Conservation (phyloP, 2,888 invertebrate genomes). For the Eristalinus sepulchralis region DNA sequence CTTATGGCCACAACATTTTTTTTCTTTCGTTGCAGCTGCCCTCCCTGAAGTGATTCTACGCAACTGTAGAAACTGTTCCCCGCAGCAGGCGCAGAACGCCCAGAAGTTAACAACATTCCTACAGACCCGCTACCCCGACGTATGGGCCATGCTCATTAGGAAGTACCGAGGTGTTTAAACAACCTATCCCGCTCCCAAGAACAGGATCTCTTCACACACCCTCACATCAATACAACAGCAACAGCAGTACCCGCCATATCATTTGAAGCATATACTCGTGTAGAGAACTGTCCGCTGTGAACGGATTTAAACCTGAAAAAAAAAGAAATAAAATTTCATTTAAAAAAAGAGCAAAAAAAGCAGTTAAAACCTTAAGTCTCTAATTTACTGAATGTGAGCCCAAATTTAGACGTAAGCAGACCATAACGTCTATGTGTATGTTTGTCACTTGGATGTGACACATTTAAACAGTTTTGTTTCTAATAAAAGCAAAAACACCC, state of each 20-base stretch:
- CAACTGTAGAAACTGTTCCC: slow-evolving; percentile 82
- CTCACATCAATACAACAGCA: slow-evolving; percentile 9
- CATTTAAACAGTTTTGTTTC: slow-evolving; percentile 61
- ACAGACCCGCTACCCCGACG: slow-evolving; percentile 82
- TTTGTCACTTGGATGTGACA: slow-evolving; percentile 49
- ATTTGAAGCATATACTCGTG: slow-evolving; percentile 59
- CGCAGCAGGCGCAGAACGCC: slow-evolving; percentile 82
- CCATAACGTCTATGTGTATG: slow-evolving; percentile 25
- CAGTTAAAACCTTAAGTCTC: slow-evolving; percentile 16
- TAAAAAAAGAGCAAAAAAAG: slow-evolving; percentile 13
- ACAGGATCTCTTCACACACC: slow-evolving; percentile 21
- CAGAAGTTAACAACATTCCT: slow-evolving; percentile 82
- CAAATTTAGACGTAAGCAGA: slow-evolving; percentile 29
- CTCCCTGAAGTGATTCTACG: slow-evolving; percentile 83
- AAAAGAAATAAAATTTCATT: slow-evolving; percentile 5
- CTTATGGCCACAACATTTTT: background rate
- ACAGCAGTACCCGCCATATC: slow-evolving; percentile 61
- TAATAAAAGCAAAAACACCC: slow-evolving; percentile 52
- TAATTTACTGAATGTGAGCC: slow-evolving; percentile 64
- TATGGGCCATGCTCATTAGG: slow-evolving; percentile 81
- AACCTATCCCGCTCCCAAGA: background rate
- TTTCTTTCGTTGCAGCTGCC: slow-evolving; percentile 76
- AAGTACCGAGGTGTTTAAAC: slow-evolving; percentile 79
- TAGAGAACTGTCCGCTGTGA: slow-evolving; percentile 13
- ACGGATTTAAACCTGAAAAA: slow-evolving; percentile 14